These are phyloP conservation scores for Platycercus adscitus DNA, from an alignment of 2,113 vertebrate species.

Conservation along the genomic window DNA sequence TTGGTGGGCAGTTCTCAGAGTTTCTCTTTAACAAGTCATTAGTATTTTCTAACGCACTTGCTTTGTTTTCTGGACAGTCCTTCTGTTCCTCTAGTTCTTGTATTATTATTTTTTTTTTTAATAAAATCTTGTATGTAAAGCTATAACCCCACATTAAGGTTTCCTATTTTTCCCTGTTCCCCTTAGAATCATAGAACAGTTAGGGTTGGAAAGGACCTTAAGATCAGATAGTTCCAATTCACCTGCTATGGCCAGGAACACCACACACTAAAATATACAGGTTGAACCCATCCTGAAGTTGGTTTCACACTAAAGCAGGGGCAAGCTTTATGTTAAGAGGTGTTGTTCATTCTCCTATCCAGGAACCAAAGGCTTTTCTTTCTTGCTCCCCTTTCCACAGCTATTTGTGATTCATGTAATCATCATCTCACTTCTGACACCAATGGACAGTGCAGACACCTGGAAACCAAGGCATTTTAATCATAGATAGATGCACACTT, in stretches of 20 bases:
- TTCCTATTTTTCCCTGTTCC: background rate
- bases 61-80: background rate
- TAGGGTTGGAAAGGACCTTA: background rate
- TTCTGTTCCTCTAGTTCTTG: background rate
- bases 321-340: background rate
- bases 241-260: background rate
- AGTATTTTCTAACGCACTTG: background rate
- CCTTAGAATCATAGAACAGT: background rate
- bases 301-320: background rate
- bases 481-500: background rate
- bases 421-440: background rate
- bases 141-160: rapidly evolving
- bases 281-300: background rate
- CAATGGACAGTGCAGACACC: background rate
- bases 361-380: background rate
- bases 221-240: background rate
- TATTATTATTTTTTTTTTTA: background rate
- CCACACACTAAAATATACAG: background rate
- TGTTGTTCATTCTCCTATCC: background rate
- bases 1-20: background rate
- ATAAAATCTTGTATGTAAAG: background rate
- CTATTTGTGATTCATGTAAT: background rate
- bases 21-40: background rate
- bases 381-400: background rate
- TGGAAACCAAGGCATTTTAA: background rate